Percentiles rank a stretch among this genome's conserved stretches.
Evolutionary conservation across 1,140 invertebrate species (phyloP).

Genomic region (Manduca sexta): DNA sequence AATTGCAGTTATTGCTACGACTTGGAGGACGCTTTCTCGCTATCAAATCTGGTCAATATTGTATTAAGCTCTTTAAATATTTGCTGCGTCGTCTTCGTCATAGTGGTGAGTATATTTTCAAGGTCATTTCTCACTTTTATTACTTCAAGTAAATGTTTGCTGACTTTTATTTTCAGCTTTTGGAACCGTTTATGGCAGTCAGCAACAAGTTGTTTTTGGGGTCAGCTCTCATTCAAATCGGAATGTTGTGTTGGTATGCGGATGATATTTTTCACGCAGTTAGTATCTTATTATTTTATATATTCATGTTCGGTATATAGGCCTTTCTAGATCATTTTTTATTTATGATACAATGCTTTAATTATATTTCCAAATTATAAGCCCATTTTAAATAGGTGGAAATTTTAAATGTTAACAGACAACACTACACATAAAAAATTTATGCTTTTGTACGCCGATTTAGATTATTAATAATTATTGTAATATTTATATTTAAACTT

Average conservation of each 20-base stretch:
- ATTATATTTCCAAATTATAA: too few species aligned
- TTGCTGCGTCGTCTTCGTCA: constrained; percentile 58
- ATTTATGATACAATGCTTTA: too few species aligned
- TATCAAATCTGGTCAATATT: constrained; percentile 57
- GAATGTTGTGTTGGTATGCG: constrained; percentile 60
- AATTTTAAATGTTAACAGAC: too few species aligned
- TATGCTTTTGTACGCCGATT: too few species aligned
- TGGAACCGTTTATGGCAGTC: constrained; percentile 54
- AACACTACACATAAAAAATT: too few species aligned
- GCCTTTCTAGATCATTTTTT: too few species aligned
- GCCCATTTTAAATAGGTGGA: too few species aligned
- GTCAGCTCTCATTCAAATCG: constrained; percentile 56
- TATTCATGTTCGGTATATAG: neutral
- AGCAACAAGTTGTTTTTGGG: constrained; percentile 58
- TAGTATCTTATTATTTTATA: constrained; percentile 14
- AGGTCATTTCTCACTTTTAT: neutral
- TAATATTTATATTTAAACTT: too few species aligned
- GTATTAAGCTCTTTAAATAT: constrained; percentile 62
- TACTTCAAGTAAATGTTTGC: neutral
- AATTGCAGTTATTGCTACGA: constrained; percentile 54
- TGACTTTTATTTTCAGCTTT: constrained; percentile 38
- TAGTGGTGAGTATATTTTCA: constrained; percentile 40
- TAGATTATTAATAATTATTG: too few species aligned
- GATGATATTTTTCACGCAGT: constrained; percentile 61
- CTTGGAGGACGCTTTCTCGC: constrained; percentile 53